Conservation (phyloP, 2,797 vertebrate species). For the Sebastes steindachneri region DNA sequence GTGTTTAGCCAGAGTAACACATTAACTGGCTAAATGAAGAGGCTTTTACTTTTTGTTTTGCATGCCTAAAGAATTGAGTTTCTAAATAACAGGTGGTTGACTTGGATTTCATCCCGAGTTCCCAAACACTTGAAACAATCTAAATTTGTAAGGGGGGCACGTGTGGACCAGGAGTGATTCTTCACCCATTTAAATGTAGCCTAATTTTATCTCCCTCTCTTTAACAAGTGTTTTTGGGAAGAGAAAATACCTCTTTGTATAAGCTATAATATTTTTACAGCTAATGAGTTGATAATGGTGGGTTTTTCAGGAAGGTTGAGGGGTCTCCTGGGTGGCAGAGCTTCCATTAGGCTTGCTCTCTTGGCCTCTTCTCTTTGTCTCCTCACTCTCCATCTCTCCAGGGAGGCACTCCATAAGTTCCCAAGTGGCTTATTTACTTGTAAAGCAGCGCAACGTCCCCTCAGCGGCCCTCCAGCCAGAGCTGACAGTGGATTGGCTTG, state of each 20-base stretch:
- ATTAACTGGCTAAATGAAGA: background rate
- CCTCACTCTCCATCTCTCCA: constrained; percentile 26
- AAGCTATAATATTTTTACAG: background rate
- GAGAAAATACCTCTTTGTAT: background rate
- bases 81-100: constrained; percentile 10
- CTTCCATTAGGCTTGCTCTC: constrained; percentile 52
- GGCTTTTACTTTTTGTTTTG: background rate
- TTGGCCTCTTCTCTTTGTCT: constrained; percentile 44
- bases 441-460: constrained; percentile 25
- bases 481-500: constrained; percentile 40
- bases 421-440: constrained; percentile 65
- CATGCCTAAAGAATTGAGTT: background rate
- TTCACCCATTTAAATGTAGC: background rate
- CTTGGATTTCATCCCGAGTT: background rate
- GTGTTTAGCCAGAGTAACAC: background rate
- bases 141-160: background rate
- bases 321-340: constrained; percentile 34
- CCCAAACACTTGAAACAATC: background rate
- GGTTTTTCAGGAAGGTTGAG: constrained; percentile 8
- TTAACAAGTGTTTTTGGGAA: background rate
- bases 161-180: background rate
- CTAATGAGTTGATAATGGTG: constrained; percentile 23
- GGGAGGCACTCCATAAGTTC: constrained; percentile 50
- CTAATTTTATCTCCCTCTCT: background rate
- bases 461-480: constrained; percentile 35